Conservation (phyloP, 2,888 invertebrate genomes). For the Ariolimax columbianus region DNA sequence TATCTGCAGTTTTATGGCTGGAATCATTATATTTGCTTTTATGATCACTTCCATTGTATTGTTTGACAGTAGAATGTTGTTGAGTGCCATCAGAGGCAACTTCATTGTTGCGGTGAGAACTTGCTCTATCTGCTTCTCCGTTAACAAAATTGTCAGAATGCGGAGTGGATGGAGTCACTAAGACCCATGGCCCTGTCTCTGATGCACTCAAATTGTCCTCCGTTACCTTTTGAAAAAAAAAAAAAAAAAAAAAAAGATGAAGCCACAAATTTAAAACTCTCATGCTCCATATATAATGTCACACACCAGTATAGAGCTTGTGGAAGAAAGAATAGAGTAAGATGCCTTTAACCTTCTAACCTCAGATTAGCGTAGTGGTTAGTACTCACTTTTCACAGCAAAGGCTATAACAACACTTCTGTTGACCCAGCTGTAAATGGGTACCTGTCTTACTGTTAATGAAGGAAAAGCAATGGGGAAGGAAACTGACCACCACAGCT, state of each 20-base stretch:
- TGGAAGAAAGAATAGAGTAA: no score
- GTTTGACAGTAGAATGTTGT: background rate
- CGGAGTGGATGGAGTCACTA: slow-evolving; percentile 50
- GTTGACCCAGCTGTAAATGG: no score
- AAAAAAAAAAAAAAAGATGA: background rate
- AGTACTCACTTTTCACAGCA: no score
- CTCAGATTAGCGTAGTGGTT: no score
- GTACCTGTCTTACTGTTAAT: no score
- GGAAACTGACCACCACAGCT: no score
- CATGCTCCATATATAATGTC: background rate
- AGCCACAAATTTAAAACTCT: background rate
- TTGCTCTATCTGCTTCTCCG: background rate
- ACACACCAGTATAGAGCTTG: no score
- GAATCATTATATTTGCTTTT: background rate
- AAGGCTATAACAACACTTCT: no score
- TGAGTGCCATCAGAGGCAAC: background rate
- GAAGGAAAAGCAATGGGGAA: no score
- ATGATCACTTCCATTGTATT: background rate
- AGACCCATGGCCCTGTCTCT: slow-evolving; percentile 20
- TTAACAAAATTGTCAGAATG: background rate
- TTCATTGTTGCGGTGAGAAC: background rate
- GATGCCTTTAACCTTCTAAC: no score
- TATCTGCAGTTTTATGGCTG: background rate
- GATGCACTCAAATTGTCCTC: slow-evolving; percentile 18
- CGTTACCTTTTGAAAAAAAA: slow-evolving; percentile 9